phyloP scores from a whole-genome alignment of 2,797 vertebrate genomes.

The Pangasius macronema region DNA sequence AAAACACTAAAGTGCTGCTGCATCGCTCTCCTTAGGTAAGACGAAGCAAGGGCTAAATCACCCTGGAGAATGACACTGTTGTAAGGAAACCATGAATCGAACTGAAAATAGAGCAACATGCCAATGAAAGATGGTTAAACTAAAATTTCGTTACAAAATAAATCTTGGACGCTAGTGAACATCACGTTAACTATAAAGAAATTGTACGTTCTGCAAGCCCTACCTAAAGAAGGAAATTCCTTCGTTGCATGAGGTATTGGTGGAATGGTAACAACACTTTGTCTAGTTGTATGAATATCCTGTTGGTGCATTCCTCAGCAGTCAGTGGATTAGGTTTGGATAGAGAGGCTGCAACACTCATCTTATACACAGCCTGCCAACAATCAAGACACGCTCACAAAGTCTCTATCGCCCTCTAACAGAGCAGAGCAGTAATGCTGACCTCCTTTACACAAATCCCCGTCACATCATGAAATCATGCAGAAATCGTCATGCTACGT shows the following conservation, averaged over 20 bases:
- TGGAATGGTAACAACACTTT: too few relatives aligned
- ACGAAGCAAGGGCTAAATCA: background rate
- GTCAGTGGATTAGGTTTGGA: slow-evolving; percentile 68
- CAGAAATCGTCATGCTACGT: background rate
- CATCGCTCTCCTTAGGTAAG: background rate
- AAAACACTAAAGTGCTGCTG: background rate
- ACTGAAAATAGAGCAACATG: background rate
- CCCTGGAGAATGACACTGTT: background rate
- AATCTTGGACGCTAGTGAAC: background rate
- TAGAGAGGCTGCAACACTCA: slow-evolving; percentile 69
- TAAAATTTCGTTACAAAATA: background rate
- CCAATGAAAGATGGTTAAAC: background rate
- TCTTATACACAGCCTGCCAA: slow-evolving; percentile 73
- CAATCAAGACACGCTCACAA: slow-evolving; percentile 30
- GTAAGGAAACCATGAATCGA: background rate
- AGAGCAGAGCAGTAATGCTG: background rate
- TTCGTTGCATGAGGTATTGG: too few relatives aligned
- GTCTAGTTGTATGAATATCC: slow-evolving; percentile 75
- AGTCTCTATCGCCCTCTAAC: slow-evolving; percentile 33
- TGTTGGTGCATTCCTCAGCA: slow-evolving; percentile 75
- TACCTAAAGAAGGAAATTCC: too few relatives aligned
- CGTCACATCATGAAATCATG: background rate
- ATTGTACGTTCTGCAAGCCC: too few relatives aligned
- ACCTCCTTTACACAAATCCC: background rate
- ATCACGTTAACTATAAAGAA: background rate